phyloP scores from a whole-genome alignment of 53 echinoderm and acorn worm species.

The Pentamera pediparva region DNA sequence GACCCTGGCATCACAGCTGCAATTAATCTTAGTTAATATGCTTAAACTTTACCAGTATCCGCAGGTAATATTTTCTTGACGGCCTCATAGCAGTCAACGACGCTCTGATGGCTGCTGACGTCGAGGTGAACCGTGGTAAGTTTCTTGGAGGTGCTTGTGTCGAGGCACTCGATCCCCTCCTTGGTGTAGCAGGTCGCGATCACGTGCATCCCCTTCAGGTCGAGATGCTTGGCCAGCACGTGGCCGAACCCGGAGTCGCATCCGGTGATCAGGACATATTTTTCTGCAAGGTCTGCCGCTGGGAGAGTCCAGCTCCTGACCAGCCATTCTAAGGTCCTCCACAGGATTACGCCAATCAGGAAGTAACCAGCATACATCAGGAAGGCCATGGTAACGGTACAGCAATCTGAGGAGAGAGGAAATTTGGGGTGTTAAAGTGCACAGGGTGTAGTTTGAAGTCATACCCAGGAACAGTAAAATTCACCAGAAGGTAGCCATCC shows the following conservation, averaged over 20 bases:
- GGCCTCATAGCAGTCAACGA: conserved; percentile 44
- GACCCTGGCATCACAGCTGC: too few relatives aligned
- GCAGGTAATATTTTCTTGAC: conserved; percentile 42
- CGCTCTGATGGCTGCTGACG: conserved; percentile 52
- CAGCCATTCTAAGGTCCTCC: conserved; percentile 7
- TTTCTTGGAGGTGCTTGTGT: conserved; percentile 34
- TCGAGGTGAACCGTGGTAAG: conserved; percentile 40
- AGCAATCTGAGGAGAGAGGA: too few relatives aligned
- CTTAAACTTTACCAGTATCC: conserved; percentile 53
- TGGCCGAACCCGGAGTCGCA: conserved; percentile 83
- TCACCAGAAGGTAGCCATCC: too few relatives aligned
- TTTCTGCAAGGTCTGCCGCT: not conserved
- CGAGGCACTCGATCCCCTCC: conserved; percentile 35
- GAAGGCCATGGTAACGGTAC: too few relatives aligned
- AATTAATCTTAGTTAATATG: too few relatives aligned
- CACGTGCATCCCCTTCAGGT: conserved; percentile 53
- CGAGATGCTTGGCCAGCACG: conserved; percentile 56
- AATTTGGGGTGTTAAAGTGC: too few relatives aligned
- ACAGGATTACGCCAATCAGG: too few relatives aligned
- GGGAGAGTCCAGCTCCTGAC: conserved; percentile 9
- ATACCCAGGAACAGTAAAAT: too few relatives aligned
- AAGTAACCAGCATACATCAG: too few relatives aligned
- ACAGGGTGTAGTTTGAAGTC: too few relatives aligned
- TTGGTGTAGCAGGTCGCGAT: conserved; percentile 63
- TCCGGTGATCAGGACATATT: conserved; percentile 56